phyloP scores from a whole-genome alignment of 2,113 vertebrate genomes.

The Monarcha castaneiventris region DNA sequence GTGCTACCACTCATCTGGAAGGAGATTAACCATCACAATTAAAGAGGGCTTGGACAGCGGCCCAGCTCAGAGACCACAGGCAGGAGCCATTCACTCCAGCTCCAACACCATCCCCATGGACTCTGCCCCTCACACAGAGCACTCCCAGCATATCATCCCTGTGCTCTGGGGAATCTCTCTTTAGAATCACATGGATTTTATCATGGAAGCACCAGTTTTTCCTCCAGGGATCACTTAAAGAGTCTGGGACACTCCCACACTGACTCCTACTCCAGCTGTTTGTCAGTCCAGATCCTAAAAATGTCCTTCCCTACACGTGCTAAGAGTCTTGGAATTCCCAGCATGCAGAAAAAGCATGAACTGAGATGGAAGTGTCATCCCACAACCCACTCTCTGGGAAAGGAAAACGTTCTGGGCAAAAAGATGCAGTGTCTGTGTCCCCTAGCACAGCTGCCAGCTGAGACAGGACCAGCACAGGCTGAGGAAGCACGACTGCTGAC shows the following conservation, averaged over 20 bases:
- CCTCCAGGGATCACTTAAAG: neutral
- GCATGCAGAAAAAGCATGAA: fast-evolving
- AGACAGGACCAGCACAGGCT: neutral
- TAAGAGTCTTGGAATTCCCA: neutral
- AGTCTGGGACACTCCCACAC: neutral
- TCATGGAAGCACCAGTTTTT: neutral
- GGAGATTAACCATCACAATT: neutral
- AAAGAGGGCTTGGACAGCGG: neutral
- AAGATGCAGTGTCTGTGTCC: neutral
- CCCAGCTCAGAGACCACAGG: neutral
- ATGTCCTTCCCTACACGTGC: neutral
- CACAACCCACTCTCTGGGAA: neutral
- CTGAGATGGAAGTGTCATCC: neutral
- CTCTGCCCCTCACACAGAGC: neutral
- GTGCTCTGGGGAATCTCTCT: neutral
- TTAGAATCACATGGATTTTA: neutral
- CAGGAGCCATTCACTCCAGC: neutral
- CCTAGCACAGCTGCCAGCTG: neutral
- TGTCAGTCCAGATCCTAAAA: neutral
- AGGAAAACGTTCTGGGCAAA: neutral
- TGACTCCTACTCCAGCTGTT: fast-evolving
- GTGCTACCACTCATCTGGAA: neutral
- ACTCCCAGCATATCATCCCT: neutral
- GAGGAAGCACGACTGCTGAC: neutral
- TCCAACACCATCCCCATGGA: neutral